A percentile compares a stretch with the other conserved stretches of the same genome.
Conservation (phyloP, 2,888 invertebrate genomes). For the Agonopterix heracliana region DNA sequence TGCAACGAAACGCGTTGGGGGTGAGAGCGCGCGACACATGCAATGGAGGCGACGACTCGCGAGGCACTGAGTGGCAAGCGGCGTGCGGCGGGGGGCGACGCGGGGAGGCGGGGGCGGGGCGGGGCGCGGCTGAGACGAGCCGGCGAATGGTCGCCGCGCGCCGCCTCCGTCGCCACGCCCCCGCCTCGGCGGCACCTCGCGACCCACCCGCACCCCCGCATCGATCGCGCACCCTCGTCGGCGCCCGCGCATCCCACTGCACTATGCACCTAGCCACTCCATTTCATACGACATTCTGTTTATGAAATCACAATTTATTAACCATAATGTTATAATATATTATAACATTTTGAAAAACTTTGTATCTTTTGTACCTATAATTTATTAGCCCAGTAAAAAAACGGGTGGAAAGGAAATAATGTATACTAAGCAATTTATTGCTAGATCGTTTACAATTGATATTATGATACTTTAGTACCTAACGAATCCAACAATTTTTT, state of each 20-base stretch:
- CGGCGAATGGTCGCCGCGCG: conserved; percentile 38
- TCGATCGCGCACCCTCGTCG: conserved; percentile 19
- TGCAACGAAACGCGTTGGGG: conserved; percentile 53
- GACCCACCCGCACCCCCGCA: conserved; percentile 19
- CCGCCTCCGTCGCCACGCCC: conserved; percentile 16
- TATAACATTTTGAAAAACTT: too few species aligned
- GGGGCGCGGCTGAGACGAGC: conserved; percentile 27
- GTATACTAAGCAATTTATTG: too few species aligned
- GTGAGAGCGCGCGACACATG: conserved; percentile 42
- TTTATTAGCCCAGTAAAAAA: too few species aligned
- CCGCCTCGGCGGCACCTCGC: conserved; percentile 17
- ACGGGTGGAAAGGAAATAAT: too few species aligned
- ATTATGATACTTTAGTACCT: too few species aligned
- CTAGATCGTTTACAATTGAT: too few species aligned
- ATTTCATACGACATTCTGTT: neutral
- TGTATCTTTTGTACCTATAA: too few species aligned
- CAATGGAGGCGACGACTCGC: conserved; percentile 53
- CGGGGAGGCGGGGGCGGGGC: conserved; percentile 32
- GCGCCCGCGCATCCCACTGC: conserved; percentile 20
- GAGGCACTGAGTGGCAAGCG: conserved; percentile 47
- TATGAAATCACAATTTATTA: too few species aligned
- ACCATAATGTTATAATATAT: too few species aligned
- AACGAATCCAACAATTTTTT: too few species aligned
- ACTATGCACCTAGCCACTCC: neutral
- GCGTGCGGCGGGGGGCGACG: conserved; percentile 30